Base-by-base conservation (phyloP, 2,113 vertebrate species). In the Pelobates fuscus region DNA sequence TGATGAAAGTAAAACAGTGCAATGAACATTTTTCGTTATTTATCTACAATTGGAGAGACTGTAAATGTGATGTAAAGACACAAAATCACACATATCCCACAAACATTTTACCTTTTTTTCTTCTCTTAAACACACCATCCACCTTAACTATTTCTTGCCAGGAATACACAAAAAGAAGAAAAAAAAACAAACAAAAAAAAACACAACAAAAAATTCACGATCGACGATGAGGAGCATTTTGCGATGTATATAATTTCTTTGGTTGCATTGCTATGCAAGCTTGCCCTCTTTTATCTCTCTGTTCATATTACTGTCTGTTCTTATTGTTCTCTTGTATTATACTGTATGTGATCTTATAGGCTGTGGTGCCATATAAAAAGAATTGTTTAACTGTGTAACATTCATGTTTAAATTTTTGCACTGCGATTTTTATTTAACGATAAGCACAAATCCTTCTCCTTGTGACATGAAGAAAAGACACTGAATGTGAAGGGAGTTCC, bases 371-470 rank as follows among this genome's bases (percentile, higher is more conserved):
- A 98, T 96, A 95, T 94, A 94, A 71, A 71, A 71, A 61, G 24
- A 26, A 70, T 90, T 89, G 86, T 91, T 95, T 96, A 94, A 94
- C 94, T 92, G 92, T 96, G 92, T 93, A 91, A 93, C 91, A 90
- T 94, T 93, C 94, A 94, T 95, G 92, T 95, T 98, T 89, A 90
- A 94, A 97, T 87, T 92, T 71, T 99, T 99, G 97, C 97, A 99
- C 97, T 99, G 96, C 95, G 88, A 95, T 94, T 93, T 77, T 97
- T 89, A 84, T 93, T 98, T 98, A 94, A 94, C 96, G 95, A 99
- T 95, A 99, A 99, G 97, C 96, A 98, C 97, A 99, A 99, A 96
- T 94, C 93, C 94, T 92, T 92, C 94, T 95, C 95, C 95, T 96
- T 92, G 89, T 95, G 93, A 98, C 92, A 94, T 96, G 95, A 98